Evolutionary conservation across 2,113 vertebrate genomes (phyloP), one percentile per base, ranked within the genome.

Genomic region (Callithrix jacchus): DNA sequence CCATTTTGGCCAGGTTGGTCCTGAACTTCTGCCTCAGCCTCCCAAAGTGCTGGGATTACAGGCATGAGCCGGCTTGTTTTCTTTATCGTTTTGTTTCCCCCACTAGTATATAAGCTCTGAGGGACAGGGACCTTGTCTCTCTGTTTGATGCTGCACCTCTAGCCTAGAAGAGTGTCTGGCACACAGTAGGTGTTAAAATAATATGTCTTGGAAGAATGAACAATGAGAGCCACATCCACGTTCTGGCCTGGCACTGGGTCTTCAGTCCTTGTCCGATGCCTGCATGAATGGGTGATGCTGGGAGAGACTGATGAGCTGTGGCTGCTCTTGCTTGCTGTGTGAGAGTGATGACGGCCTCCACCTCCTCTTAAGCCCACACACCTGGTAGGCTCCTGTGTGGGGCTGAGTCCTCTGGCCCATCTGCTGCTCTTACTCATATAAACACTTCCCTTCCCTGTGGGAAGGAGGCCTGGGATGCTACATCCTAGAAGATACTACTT

Each of bases 171-270:
- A 74, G 37, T 25, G 10, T 88, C 76, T 70, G 42, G 64, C 21
- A 42, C 17, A 21, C 27, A 66, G 66, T 1, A 16, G 64, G 61
- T 71, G 40, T 47, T 82, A 40, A 84, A 88, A 70, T 37, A 4
- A 6, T 64, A 14, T 4, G 2, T 16, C 16, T 6, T 17, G 3
- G n/a, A 32, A 68, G 30, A 32, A 49, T 52, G 37, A 83, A n/a
- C 45, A 47, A 18, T 1, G 17, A 71, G 70, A 21, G 27, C 25
- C 32, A 18, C 0, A 1, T 17, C 17, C 40, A 5, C 18, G 2
- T 32, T 32, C 27, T 64, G 27, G 27, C 61, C 27, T 64, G 27
- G 61, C 61, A 64, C 61, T 64, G 61, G 27, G 27, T 64, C 61
- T 64, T 64, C 61, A 32, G 61, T 64, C 27, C 61, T 64, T 30